Evolutionary conservation across 1,140 invertebrate species (phyloP).

Genomic region (Dinoponera quadriceps): DNA sequence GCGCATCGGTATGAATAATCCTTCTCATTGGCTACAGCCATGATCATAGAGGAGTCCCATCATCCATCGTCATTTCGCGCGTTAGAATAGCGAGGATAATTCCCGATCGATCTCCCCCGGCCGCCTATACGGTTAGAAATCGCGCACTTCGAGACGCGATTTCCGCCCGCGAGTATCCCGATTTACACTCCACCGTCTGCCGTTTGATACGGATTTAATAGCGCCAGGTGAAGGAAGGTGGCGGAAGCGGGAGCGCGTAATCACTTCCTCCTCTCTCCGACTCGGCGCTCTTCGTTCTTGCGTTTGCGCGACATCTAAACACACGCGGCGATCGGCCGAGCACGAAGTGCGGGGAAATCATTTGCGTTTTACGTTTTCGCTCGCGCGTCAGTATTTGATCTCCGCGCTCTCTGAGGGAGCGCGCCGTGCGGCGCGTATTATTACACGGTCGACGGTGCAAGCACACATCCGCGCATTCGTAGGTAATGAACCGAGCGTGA

Average conservation of each 20-base stretch:
- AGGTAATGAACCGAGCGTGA: constrained; percentile 41
- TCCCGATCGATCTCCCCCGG: not conserved
- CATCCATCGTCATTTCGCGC: constrained; percentile 41
- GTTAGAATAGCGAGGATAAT: constrained; percentile 41
- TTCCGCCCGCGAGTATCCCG: no score
- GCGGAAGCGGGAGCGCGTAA: not conserved
- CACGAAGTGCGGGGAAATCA: not conserved
- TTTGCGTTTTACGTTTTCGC: not conserved
- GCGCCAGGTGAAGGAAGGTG: not conserved
- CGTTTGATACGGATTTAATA: not conserved
- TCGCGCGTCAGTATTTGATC: constrained; percentile 2
- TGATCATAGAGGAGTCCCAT: constrained; percentile 42
- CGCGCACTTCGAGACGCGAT: not conserved
- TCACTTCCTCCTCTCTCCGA: no score
- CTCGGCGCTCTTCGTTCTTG: no score
- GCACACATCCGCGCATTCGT: not conserved
- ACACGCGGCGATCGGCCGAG: not conserved
- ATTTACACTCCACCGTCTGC: not conserved
- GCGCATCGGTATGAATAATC: constrained; percentile 55
- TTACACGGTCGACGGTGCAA: constrained; percentile 11
- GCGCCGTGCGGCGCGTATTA: not conserved
- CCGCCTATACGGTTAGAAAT: not conserved
- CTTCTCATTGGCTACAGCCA: constrained; percentile 37
- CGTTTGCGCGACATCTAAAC: no score
- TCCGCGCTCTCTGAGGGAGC: not conserved